phyloP scores from a whole-genome alignment of 2,797 vertebrate genomes.

The Semotilus atromaculatus region DNA sequence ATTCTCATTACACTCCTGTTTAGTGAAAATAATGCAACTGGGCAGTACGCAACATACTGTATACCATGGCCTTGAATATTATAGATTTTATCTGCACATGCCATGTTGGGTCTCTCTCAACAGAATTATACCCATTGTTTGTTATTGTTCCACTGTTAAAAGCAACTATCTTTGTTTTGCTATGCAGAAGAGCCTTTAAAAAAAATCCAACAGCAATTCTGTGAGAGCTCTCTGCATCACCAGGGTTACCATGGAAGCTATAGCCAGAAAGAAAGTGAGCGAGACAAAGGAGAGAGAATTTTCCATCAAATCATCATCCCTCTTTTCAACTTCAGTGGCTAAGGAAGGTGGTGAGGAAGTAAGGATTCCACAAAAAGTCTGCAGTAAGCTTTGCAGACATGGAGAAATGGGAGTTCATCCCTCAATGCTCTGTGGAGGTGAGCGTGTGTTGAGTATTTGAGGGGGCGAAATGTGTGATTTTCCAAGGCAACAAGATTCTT shows the following conservation, averaged over 20 bases:
- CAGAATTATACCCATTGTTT: neutral
- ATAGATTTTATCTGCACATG: neutral
- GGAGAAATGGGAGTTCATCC: slow-evolving; percentile 59
- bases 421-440: slow-evolving; percentile 60
- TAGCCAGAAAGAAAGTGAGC: slow-evolving; percentile 61
- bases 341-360: slow-evolving; percentile 60
- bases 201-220: slow-evolving; percentile 11
- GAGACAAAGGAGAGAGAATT: slow-evolving; percentile 57
- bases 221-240: slow-evolving; percentile 34
- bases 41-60: neutral
- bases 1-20: neutral
- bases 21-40: neutral
- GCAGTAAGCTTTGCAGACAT: slow-evolving; percentile 60
- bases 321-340: slow-evolving; percentile 68
- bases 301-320: slow-evolving; percentile 69
- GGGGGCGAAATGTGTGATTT: slow-evolving; percentile 63
- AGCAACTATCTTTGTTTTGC: slow-evolving; percentile 12
- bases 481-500: slow-evolving; percentile 72
- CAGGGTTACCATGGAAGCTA: slow-evolving; percentile 41
- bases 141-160: neutral
- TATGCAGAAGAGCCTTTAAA: neutral
- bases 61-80: neutral
- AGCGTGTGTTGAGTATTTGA: slow-evolving; percentile 39
- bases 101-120: neutral
- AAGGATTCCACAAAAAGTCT: slow-evolving; percentile 64